Base-by-base conservation (phyloP, 1,140 invertebrate species). In the Notospermus geniculatus region DNA sequence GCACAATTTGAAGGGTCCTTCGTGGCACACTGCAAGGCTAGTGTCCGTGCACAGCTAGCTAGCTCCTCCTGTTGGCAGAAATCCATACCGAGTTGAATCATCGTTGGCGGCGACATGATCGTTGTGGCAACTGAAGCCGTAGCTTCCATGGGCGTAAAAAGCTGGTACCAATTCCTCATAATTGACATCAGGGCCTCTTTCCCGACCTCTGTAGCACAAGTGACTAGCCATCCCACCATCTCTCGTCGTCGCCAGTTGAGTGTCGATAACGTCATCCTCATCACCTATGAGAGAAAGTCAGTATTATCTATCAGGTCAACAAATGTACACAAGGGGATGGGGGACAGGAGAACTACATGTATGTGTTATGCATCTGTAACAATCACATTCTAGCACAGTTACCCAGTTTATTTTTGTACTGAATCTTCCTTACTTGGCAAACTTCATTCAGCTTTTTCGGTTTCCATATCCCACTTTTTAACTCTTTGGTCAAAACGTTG, bases 1-100 rank as follows among this genome's bases (percentile, higher is more conserved):
- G 90, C 89, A 86, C 91, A 93, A 76, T 90, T 91, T 39, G 90
- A 89, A 53, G 90, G 90, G 80, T 92, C 90, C 86, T 91, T 91
- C 19, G 88, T 88, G 46, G 90, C 90, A 83, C 90, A 92, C 79
- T 92, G 89, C 56, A 92, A 79, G 0, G 91, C 91, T 7, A 93
- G 80, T 11, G 87, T 89, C 43, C 91, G 79, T 0, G 90, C 90
- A 80, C 88, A 89, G 23, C 83, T 84, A 28, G 89, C 88, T n/a
- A 92, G 80, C 73, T 92, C 90, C 76, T 92, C 90, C 78, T 91
- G 89, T 73, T 91, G 89, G 59, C 84, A 83, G 79, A 88, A 90
- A 64, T 84, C 86, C 63, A 91, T 81, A 63, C 87, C 89, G 9
- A 91, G 81, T 54, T 89, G 82, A 71, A 91, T 86, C 53, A 90